phyloP scores from a whole-genome alignment of 2,797 vertebrate species.

The Sarcophilus harrisii region DNA sequence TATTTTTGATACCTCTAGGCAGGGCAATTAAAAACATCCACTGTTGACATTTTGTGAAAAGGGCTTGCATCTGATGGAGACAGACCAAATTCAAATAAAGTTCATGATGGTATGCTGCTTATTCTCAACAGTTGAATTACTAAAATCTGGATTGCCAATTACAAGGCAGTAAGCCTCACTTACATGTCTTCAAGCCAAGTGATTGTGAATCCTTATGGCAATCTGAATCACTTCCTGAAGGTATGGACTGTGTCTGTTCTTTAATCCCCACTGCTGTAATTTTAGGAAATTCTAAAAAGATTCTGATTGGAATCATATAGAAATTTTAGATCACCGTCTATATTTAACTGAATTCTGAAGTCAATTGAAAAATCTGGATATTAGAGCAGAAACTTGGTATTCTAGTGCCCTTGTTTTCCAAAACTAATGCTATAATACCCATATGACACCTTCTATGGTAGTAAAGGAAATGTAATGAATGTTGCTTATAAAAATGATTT shows the following conservation, averaged over 20 bases:
- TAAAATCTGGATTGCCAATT: neutral
- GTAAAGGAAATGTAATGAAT: conserved; percentile 23
- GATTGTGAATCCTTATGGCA: neutral
- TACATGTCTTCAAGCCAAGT: neutral
- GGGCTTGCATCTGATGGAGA: neutral
- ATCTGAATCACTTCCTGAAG: neutral
- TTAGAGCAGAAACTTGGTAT: neutral
- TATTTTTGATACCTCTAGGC: neutral
- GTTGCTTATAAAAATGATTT: neutral
- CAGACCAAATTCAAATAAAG: neutral
- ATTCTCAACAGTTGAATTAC: neutral
- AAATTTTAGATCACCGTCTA: neutral
- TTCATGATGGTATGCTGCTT: neutral
- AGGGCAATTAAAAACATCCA: neutral
- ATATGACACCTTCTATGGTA: neutral
- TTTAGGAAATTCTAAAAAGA: neutral
- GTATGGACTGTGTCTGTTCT: neutral
- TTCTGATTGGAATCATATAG: neutral
- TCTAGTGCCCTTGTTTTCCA: too few relatives aligned
- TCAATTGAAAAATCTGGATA: neutral
- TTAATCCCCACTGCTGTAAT: neutral
- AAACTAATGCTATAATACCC: neutral
- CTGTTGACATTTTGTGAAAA: neutral
- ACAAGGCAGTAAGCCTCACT: neutral
- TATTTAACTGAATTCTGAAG: neutral